Conservation (phyloP, 2,888 invertebrate genomes). For the Onchidella celtica region DNA sequence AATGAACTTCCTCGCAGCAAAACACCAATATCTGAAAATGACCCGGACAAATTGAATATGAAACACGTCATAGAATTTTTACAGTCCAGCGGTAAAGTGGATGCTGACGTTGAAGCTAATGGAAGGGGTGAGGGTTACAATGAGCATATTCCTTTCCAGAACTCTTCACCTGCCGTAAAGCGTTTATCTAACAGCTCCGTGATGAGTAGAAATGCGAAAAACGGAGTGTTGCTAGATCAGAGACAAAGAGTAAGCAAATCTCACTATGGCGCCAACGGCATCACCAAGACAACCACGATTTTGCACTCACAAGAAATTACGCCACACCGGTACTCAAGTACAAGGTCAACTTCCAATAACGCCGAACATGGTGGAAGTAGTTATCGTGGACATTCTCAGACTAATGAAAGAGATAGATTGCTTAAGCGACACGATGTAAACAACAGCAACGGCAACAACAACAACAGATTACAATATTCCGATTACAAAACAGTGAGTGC, state of each 20-base stretch:
- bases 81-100: constrained; percentile 54
- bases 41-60: constrained; percentile 73
- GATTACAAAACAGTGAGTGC: not conserved
- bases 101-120: constrained; percentile 19
- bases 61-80: constrained; percentile 70
- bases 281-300: not conserved
- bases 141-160: not conserved
- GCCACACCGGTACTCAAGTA: not conserved
- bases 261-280: not conserved
- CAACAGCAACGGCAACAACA: not conserved
- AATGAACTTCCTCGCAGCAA: constrained; percentile 69
- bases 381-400: not conserved
- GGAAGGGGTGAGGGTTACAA: not conserved
- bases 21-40: constrained; percentile 70
- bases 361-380: not conserved
- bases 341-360: not conserved
- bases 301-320: not conserved
- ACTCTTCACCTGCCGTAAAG: not conserved
- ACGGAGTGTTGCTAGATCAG: not conserved
- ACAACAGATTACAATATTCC: not conserved
- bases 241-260: not conserved
- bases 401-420: not conserved
- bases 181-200: not conserved
- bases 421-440: not conserved
- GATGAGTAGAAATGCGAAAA: not conserved